Evolutionary conservation across 2,113 vertebrate genomes (phyloP).

Genomic region (Oryzias javanicus): DNA sequence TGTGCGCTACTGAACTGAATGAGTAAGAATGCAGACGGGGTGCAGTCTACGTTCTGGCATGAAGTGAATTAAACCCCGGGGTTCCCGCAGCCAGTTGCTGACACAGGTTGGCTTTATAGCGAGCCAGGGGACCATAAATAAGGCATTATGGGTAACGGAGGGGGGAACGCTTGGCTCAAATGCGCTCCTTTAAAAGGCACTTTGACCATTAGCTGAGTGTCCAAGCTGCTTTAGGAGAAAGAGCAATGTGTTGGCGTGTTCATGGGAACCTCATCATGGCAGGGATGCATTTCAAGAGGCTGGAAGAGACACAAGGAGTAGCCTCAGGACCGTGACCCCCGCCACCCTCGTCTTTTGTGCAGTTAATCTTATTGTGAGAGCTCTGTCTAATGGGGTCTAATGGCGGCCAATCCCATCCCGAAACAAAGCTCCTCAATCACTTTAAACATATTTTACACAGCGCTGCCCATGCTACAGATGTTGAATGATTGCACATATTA

Average conservation of each 20-base stretch:
- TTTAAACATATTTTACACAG: slow-evolving; percentile 22
- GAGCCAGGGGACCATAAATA: slow-evolving; percentile 63
- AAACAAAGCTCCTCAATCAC: slow-evolving; percentile 45
- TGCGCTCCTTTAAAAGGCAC: slow-evolving; percentile 55
- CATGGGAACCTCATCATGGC: slow-evolving; percentile 35
- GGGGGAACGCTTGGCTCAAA: slow-evolving; percentile 44
- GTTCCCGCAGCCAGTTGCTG: slow-evolving; percentile 53
- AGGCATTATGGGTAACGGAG: slow-evolving; percentile 57
- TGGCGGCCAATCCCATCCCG: slow-evolving; percentile 29
- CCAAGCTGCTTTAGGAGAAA: slow-evolving; percentile 36
- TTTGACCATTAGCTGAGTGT: slow-evolving; percentile 51
- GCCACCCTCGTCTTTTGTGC: slow-evolving; percentile 4
- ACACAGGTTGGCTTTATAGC: slow-evolving; percentile 54
- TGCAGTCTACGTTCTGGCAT: slow-evolving; percentile 43
- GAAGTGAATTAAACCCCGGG: slow-evolving; percentile 53
- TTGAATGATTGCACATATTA: slow-evolving; percentile 32
- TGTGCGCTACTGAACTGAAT: background rate
- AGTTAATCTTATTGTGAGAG: slow-evolving; percentile 43
- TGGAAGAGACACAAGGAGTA: slow-evolving; percentile 9
- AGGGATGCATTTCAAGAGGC: slow-evolving; percentile 21
- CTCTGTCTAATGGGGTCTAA: slow-evolving; percentile 28
- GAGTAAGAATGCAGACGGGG: slow-evolving; percentile 14
- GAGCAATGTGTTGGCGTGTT: slow-evolving; percentile 5
- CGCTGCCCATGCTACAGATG: slow-evolving; percentile 10
- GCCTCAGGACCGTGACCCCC: slow-evolving; percentile 19